phyloP scores from a whole-genome alignment of 2,113 vertebrate genomes.

The Micronisus gabar region DNA sequence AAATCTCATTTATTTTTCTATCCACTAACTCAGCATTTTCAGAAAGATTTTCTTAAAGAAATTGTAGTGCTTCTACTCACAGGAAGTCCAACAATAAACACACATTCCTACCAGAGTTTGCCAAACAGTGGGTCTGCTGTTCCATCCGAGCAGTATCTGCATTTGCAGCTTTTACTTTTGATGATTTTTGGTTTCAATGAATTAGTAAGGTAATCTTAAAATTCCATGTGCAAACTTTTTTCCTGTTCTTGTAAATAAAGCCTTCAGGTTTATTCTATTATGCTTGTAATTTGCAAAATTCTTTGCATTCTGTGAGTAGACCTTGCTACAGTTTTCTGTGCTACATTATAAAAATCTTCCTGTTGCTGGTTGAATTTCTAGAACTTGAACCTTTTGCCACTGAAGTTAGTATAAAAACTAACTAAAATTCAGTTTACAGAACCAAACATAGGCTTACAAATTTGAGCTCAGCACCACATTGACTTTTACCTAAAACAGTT shows the following conservation, averaged over 20 bases:
- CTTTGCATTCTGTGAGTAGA: neutral
- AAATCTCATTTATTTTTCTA: conserved; percentile 8
- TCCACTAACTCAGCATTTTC: neutral
- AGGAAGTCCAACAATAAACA: neutral
- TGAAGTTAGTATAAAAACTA: neutral
- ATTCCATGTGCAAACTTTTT: neutral
- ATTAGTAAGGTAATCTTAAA: neutral
- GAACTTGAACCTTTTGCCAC: neutral
- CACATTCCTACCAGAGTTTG: neutral
- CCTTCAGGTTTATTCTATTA: neutral
- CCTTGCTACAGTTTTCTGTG: neutral
- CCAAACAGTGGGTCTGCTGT: neutral
- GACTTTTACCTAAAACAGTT: rapidly evolving
- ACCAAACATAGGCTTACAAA: neutral
- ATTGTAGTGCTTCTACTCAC: neutral
- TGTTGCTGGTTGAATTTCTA: neutral
- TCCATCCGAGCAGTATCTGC: neutral
- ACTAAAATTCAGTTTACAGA: neutral
- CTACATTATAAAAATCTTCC: neutral
- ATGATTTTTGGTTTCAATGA: neutral
- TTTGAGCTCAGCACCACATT: neutral
- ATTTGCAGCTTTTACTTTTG: neutral
- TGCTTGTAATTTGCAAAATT: neutral
- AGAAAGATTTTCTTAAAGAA: neutral
- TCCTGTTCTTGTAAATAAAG: neutral